A percentile compares a stretch with the other conserved stretches of the same genome.
These are phyloP conservation scores for Mormyrus hasselquistii DNA, from an alignment of 2,797 vertebrate genomes.

Conservation along the genomic window DNA sequence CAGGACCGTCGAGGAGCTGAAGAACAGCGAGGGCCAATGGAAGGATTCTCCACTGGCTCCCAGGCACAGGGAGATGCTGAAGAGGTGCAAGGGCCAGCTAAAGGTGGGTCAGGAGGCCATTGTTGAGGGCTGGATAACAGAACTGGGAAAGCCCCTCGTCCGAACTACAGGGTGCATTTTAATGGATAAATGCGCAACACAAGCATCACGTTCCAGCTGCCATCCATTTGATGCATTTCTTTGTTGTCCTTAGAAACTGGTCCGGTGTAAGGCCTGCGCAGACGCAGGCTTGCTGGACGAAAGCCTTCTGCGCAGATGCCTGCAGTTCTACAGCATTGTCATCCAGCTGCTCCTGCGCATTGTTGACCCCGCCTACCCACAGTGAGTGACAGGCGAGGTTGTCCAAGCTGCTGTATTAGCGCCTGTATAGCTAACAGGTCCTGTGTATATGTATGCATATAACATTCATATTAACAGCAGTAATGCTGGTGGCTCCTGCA, in stretches of 20 bases:
- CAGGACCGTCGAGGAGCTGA: conserved; percentile 94
- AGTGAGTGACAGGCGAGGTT: conserved; percentile 64
- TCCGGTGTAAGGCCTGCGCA: conserved; percentile 95
- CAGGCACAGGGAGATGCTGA: conserved; percentile 94
- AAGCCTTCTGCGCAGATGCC: conserved; percentile 88
- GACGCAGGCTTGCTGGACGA: conserved; percentile 95
- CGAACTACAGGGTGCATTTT: not conserved
- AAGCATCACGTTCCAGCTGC: not conserved
- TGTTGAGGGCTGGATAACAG: not conserved
- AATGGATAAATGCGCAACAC: not conserved
- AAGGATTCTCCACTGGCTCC: conserved; percentile 92
- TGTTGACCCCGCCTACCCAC: conserved; percentile 87
- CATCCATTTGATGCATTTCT: not conserved
- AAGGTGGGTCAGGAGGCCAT: conserved; percentile 65
- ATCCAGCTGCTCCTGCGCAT: conserved; percentile 94
- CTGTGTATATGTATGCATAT: not conserved
- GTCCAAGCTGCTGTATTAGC: not conserved
- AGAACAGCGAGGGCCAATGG: conserved; percentile 96
- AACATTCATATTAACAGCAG: not conserved
- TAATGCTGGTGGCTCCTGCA: not conserved
- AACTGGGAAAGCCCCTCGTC: not conserved
- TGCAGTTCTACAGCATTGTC: conserved; percentile 96
- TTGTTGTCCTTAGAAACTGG: conserved; percentile 76
- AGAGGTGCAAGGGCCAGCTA: conserved; percentile 96
- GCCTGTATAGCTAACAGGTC: not conserved